phyloP scores from a whole-genome alignment of 2,797 vertebrate species.

The Choloepus didactylus region DNA sequence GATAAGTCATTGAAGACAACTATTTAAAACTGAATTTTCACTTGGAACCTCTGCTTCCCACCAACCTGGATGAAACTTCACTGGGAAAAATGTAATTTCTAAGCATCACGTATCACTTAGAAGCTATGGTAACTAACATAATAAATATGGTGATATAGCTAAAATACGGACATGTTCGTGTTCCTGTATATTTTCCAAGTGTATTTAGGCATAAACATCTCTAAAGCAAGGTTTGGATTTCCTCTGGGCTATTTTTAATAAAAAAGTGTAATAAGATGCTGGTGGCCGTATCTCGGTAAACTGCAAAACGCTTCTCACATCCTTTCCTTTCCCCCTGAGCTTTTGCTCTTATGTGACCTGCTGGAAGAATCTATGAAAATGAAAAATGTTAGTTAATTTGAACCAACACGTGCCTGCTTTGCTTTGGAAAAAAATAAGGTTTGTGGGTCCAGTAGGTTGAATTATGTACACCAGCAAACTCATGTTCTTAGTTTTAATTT shows the following conservation, averaged over 20 bases:
- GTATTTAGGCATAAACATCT: not conserved
- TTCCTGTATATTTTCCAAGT: not conserved
- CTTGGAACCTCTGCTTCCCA: not conserved
- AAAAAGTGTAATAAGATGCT: not conserved
- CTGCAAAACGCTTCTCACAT: not conserved
- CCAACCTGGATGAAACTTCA: too few species aligned
- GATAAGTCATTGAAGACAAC: not conserved
- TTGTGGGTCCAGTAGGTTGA: too few species aligned
- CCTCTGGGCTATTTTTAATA: not conserved
- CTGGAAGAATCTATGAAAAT: not conserved
- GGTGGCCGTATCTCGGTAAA: too few species aligned
- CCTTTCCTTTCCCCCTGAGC: not conserved
- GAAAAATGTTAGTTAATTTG: not conserved
- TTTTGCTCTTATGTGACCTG: not conserved
- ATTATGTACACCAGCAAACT: too few species aligned
- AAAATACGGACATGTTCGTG: rapidly evolving
- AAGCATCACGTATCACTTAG: not conserved
- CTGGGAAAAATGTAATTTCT: not conserved
- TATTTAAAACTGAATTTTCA: not conserved
- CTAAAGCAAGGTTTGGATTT: not conserved
- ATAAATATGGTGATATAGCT: not conserved
- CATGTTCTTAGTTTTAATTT: too few species aligned
- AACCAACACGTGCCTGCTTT: not conserved
- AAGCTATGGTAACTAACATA: not conserved
- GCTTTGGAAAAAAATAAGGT: not conserved